Evolutionary conservation across 2,113 vertebrate species (phyloP).

Genomic region (Pan troglodytes): NHGRI_mPanTro3-v2.1_pri NC_072408.2:9878501-9879000

Average conservation of each 20-base stretch:
- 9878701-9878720: background rate
- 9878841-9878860: background rate
- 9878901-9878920: background rate
- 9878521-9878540: background rate
- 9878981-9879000: background rate
- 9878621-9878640: background rate
- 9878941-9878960: too few relatives aligned
- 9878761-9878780: background rate
- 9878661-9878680: background rate
- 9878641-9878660: rapidly evolving
- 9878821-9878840: background rate
- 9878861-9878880: background rate
- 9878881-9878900: background rate
- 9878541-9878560: too few relatives aligned
- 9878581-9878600: background rate
- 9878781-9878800: background rate
- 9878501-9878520: background rate
- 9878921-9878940: background rate
- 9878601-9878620: background rate
- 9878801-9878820: background rate
- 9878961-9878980: too few relatives aligned
- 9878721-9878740: background rate
- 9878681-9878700: background rate
- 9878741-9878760: background rate
- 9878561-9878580: too few relatives aligned